These are phyloP conservation scores for Crepidodera aurea DNA, from an alignment of 2,888 invertebrate genomes.

Conservation along the genomic window DNA sequence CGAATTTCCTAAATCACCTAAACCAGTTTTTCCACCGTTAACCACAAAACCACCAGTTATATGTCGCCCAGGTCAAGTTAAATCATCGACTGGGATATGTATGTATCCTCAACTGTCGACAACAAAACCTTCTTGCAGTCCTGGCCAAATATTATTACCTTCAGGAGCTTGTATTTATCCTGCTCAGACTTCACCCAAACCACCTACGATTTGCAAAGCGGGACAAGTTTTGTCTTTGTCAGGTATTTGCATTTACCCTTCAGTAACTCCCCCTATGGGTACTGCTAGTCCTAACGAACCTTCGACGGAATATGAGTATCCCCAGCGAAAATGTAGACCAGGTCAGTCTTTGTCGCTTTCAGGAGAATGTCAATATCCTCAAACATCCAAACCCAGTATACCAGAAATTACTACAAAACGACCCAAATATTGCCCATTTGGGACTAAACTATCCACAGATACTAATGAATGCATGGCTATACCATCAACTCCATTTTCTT, in stretches of 20 bases:
- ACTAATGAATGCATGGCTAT: constrained; percentile 11
- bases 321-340: constrained; percentile 17
- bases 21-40: constrained; percentile 19
- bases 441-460: constrained; percentile 29
- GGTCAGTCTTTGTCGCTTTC: constrained; percentile 35
- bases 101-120: constrained; percentile 20
- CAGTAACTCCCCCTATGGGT: constrained; percentile 17
- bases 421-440: constrained; percentile 18
- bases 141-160: constrained; percentile 28
- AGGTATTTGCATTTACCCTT: constrained; percentile 22
- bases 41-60: constrained; percentile 51
- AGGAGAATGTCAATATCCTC: constrained; percentile 35
- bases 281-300: constrained; percentile 23
- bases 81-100: constrained; percentile 23
- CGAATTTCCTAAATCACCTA: constrained; percentile 34
- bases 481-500: not conserved
- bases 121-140: constrained; percentile 22
- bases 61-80: constrained; percentile 29
- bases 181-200: constrained; percentile 25
- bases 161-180: constrained; percentile 36
- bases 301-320: not conserved
- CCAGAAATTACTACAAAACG: constrained; percentile 39
- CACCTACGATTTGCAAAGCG: constrained; percentile 27
- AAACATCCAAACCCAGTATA: constrained; percentile 48
- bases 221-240: constrained; percentile 32